Evolutionary conservation across 2,113 vertebrate species (phyloP).

Genomic region (Urocitellus parryii): DNA sequence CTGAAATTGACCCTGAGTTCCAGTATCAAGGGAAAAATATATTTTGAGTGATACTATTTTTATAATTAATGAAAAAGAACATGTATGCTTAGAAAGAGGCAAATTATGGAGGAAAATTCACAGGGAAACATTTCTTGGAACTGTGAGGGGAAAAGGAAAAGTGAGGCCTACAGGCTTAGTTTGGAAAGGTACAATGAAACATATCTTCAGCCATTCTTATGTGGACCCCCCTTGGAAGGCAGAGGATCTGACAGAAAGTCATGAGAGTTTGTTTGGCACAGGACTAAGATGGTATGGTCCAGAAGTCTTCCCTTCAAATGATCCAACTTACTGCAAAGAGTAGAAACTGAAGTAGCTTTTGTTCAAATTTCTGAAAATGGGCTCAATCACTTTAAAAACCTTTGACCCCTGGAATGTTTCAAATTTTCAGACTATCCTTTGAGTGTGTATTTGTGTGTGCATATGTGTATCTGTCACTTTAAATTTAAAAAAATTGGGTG

Average conservation of each 20-base stretch:
- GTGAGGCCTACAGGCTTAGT: not conserved
- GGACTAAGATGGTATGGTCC: not conserved
- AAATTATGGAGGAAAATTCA: conserved; percentile 23
- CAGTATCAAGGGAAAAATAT: conserved; percentile 42
- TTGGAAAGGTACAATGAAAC: conserved; percentile 7
- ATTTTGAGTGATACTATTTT: conserved; percentile 24
- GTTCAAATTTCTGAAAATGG: conserved; percentile 49
- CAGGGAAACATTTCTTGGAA: conserved; percentile 27
- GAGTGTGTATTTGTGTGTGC: not conserved
- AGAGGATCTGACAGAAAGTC: not conserved
- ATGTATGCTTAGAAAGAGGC: not conserved
- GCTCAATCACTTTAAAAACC: not conserved
- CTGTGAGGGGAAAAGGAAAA: conserved; percentile 26
- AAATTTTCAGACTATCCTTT: conserved; percentile 22
- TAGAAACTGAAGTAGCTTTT: not conserved
- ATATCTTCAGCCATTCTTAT: not conserved
- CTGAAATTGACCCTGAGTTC: not conserved
- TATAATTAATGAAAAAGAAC: conserved; percentile 26
- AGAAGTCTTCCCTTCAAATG: conserved; percentile 42
- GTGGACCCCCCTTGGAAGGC: not conserved
- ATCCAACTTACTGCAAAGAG: conserved; percentile 34
- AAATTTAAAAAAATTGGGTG: not conserved
- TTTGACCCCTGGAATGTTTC: not conserved
- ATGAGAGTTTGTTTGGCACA: not conserved
- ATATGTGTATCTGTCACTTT: not conserved